Conservation (phyloP, 1,140 invertebrate species). For the Luehdorfia chinensis region DNA sequence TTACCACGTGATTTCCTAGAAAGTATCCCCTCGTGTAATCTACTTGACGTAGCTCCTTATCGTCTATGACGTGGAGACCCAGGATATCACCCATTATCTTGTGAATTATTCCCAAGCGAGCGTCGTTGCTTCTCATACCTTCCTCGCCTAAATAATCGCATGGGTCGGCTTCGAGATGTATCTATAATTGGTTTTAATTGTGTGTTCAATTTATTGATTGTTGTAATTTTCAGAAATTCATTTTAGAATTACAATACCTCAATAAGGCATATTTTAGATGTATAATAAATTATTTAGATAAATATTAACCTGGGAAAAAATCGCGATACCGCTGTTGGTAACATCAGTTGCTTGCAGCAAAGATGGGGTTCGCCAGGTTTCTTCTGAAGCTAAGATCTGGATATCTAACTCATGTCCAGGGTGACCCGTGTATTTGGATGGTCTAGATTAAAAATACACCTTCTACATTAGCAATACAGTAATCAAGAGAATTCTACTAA, state of each 20-base stretch:
- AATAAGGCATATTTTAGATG: too few relatives aligned
- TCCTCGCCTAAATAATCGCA: constrained; percentile 82
- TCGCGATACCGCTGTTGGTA: constrained; percentile 81
- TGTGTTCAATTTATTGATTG: too few relatives aligned
- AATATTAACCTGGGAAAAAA: constrained; percentile 87
- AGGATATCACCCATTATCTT: constrained; percentile 85
- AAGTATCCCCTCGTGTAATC: constrained; percentile 85
- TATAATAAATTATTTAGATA: too few relatives aligned
- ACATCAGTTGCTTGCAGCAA: constrained; percentile 84
- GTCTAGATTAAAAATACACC: constrained; percentile 32
- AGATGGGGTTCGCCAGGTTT: constrained; percentile 91
- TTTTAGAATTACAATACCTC: too few relatives aligned
- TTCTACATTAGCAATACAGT: too few relatives aligned
- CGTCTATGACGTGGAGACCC: constrained; percentile 80
- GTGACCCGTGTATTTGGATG: constrained; percentile 81
- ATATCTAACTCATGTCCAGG: constrained; percentile 82
- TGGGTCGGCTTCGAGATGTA: constrained; percentile 82
- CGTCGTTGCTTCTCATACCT: constrained; percentile 79
- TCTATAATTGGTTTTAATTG: constrained; percentile 73
- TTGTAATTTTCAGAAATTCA: too few relatives aligned
- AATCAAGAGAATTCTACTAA: background rate
- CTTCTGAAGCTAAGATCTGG: constrained; percentile 87
- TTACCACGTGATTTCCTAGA: constrained; percentile 86
- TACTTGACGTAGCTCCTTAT: constrained; percentile 36
- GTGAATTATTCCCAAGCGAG: constrained; percentile 86